Evolutionary conservation across 2,888 invertebrate genomes (phyloP), one percentile per base, ranked within the genome.

Genomic region (Cataglyphis livida): DNA sequence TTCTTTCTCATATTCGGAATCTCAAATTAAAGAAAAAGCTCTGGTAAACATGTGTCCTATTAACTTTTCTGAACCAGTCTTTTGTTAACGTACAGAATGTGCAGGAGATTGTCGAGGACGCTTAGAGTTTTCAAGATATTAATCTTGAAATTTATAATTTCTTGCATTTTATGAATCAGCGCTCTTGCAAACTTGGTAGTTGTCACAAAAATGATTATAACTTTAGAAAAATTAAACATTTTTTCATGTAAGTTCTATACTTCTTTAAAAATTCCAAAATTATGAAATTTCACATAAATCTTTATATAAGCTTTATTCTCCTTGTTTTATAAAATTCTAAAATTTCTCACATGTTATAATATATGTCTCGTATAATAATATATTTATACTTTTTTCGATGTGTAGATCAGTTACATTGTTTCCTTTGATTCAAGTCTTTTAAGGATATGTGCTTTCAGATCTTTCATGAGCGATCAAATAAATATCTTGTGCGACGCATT

Each of bases 401-500:
- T 44, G 2, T 9, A 0, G 2, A 28, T 7, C n/a, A n/a, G 7
- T 70, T 54, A 51, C 3, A 35, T 15, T 35, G 12, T 35, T 54
- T 12, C 12, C 0, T 54, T 41, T 12, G 10, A n/a, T 57, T 25
- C 1, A 25, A 25, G 25, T 25, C 48, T 48, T 48, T 2, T n/a
- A n/a, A 44, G 25, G 59, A 44, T 41, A 12, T 21, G 9, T 18
- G 1, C 2, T 66, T 65, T 21, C 48, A 85, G 85, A 44, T 84
- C 44, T 61, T 84, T 61, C 84, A 83, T 57, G 12, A 81, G 75
- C 38, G 81, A 84, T 10, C 81, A 85, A 18, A 79, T 75, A 21
- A 84, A 84, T 0, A 84, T 83, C 15, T 66, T 85, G 5, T 59
- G 84, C 21, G 64, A 75, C 3, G 64, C 38, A 6, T 54, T 85